Base-by-base conservation (phyloP, 2,888 invertebrate genomes). In the Drosophila flavopinicola region DNA sequence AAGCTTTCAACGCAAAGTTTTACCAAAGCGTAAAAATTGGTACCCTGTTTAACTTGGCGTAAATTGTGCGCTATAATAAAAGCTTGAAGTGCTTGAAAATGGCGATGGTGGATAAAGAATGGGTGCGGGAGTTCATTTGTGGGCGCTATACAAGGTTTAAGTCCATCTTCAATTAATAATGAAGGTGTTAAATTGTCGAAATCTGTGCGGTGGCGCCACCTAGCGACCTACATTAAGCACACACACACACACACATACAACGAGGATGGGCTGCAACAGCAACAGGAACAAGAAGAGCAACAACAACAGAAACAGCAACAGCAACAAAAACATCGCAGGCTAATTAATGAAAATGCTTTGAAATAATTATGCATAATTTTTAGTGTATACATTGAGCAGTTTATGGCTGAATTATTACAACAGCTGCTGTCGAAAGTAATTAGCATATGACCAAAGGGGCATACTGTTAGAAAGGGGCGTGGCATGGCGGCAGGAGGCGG, bases 361-460 rank as follows among this genome's bases (percentile, higher is more conserved):
- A 88, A 88, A 88, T 88, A 88, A 88, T 88, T 88, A 87, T 88
- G 88, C 88, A 88, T 85, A 82, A 88, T 88, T 88, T 88, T 85
- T 78, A 88, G 79, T 87, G 84, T 88, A 85, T 84, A 88, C 82
- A 88, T 84, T 87, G 79, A 82, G 85, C 75, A 79, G 84, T 88
- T 88, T 85, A 87, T 88, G 87, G 76, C 83, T 84, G 82, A 84
- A 73, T 78, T 78, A 78, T 77, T 76, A 76, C 75, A 75, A 66
- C 79, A 85, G 80, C 73, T 83, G 80, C 74, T 69, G 76, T 73
- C 44, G 66, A 79, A 84, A 76, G 77, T 71, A 85, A 85, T 86
- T 82, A 84, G 84, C 86, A 82, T 86, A 84, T 59, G 77, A 64
- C 58, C 58, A 27, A 56, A 38, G 38, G 59, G 56, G 38, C 44